Evolutionary conservation across 2,888 invertebrate genomes (phyloP).

Genomic region (Ectemnius cavifrons): DNA sequence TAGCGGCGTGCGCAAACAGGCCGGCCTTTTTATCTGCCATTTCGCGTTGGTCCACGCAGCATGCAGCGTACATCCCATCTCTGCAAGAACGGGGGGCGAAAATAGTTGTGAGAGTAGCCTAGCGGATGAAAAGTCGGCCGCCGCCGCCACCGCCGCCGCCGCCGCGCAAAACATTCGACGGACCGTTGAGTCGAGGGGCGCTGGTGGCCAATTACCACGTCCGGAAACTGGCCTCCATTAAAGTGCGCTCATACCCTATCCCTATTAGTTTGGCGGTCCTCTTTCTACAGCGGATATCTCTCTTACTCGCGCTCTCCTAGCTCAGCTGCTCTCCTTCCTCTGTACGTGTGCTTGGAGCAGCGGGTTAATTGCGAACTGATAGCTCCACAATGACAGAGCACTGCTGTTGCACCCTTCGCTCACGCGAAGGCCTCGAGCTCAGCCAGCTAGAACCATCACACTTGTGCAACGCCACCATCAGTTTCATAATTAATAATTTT

Average conservation of each 20-base stretch:
- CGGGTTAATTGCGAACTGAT: conserved; percentile 54
- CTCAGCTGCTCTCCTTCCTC: not conserved
- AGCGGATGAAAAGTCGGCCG: conserved; percentile 30
- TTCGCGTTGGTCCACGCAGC: not conserved
- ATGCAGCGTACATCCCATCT: conserved; percentile 11
- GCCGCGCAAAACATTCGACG: conserved; percentile 41
- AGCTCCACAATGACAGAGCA: conserved; percentile 29
- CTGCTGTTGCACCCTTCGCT: not conserved
- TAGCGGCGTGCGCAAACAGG: no score
- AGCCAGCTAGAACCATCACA: no score
- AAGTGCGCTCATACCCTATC: conserved; percentile 38
- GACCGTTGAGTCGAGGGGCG: conserved; percentile 13
- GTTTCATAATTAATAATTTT: no score
- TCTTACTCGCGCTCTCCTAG: not conserved
- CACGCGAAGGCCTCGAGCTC: no score
- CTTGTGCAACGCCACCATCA: no score
- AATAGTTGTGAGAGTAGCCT: conserved; percentile 15
- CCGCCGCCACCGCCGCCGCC: not conserved
- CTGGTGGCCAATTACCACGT: conserved; percentile 49
- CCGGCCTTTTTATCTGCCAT: not conserved
- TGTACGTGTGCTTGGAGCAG: conserved; percentile 1
- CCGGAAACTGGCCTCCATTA: conserved; percentile 53
- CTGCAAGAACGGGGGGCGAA: conserved; percentile 27
- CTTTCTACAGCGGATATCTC: conserved; percentile 9
- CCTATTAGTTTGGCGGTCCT: conserved; percentile 37